Conservation (phyloP, 2,797 vertebrate species). For the Leptoclinus maculatus region DNA sequence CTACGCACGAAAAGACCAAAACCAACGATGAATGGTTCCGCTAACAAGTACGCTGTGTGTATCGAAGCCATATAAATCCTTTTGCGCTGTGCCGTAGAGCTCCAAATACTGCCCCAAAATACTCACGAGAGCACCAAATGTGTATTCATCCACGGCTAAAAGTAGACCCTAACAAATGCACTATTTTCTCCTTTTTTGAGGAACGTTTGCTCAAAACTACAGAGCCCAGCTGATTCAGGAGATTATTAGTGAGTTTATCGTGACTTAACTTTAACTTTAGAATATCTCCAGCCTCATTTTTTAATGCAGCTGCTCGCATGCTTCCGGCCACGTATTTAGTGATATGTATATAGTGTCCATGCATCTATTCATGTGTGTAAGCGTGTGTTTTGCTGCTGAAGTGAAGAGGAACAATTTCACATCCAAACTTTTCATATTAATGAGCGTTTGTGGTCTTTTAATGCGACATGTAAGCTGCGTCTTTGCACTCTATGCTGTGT, state of each 20-base stretch:
- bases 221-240: neutral
- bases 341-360: neutral
- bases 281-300: neutral
- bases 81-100: neutral
- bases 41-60: neutral
- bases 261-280: neutral
- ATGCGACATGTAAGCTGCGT: neutral
- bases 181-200: neutral
- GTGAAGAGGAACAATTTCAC: neutral
- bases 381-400: neutral
- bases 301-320: neutral
- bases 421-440: neutral
- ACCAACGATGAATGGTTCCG: no score
- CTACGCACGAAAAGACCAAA: neutral
- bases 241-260: neutral
- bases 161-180: neutral
- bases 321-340: neutral
- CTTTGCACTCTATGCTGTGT: constrained; percentile 28
- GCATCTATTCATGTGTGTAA: neutral
- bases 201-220: neutral
- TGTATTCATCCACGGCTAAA: constrained; percentile 2
- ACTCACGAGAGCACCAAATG: neutral
- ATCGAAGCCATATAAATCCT: neutral
- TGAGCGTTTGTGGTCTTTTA: constrained; percentile 3
- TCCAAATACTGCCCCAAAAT: neutral